Percentiles rank a stretch among this genome's conserved stretches.
phyloP scores from a whole-genome alignment of 2,113 vertebrate genomes.

The Neolamprologus cancellatus region DNA sequence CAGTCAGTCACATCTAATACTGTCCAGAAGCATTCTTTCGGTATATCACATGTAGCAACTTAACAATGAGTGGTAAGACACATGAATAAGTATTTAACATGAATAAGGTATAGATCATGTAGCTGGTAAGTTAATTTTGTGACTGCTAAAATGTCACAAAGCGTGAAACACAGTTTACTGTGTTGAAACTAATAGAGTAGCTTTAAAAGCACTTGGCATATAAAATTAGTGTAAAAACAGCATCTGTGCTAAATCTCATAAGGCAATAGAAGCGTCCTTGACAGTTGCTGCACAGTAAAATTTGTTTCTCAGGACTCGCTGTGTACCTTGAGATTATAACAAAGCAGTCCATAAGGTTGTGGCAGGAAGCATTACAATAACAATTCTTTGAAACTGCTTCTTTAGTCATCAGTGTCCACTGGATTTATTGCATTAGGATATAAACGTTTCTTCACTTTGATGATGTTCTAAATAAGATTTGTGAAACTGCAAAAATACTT shows the following conservation, averaged over 20 bases:
- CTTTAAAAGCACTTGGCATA: not conserved
- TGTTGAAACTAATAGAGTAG: not conserved
- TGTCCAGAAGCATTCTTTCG: not conserved
- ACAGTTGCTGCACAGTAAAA: not conserved
- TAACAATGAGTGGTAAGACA: not conserved
- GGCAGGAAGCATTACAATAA: not conserved
- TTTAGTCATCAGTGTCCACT: not conserved
- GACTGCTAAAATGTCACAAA: not conserved
- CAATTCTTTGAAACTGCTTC: not conserved
- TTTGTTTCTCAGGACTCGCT: not conserved
- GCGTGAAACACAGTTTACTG: not conserved
- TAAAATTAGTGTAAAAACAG: not conserved
- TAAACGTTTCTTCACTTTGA: not conserved
- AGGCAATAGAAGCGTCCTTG: not conserved
- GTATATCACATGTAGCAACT: not conserved
- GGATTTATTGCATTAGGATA: not conserved
- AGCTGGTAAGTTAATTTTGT: not conserved
- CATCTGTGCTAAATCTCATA: not conserved
- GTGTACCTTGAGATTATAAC: not conserved
- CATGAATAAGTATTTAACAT: not conserved
- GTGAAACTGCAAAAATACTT: not conserved
- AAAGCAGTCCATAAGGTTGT: not conserved
- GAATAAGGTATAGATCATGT: not conserved
- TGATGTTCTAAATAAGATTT: not conserved
- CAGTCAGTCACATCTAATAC: not conserved